Conservation (phyloP, 2,888 invertebrate species). For the Tetropium fuscum region DNA sequence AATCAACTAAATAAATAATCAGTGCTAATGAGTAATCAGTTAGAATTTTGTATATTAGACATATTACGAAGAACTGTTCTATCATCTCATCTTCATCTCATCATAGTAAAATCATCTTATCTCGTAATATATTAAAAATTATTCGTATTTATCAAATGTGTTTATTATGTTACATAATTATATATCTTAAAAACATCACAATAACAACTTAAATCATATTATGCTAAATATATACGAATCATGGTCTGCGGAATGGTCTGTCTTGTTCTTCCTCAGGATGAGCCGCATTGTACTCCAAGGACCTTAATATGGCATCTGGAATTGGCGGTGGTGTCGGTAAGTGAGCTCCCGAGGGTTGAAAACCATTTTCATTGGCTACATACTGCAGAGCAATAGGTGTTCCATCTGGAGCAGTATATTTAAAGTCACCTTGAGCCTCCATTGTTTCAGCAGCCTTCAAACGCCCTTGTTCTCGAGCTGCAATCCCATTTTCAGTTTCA, state of each 20-base stretch:
- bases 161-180: slow-evolving; percentile 15
- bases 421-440: slow-evolving; percentile 69
- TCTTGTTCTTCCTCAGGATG: slow-evolving; percentile 68
- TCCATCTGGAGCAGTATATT: slow-evolving; percentile 75
- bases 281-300: slow-evolving; percentile 75
- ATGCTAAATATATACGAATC: neutral
- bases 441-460: slow-evolving; percentile 66
- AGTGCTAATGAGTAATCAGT: no score
- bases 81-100: no score
- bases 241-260: slow-evolving; percentile 37
- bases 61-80: no score
- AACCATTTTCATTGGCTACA: slow-evolving; percentile 74
- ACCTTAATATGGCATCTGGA: slow-evolving; percentile 76
- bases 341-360: slow-evolving; percentile 68
- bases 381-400: slow-evolving; percentile 58
- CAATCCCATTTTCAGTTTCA: slow-evolving; percentile 69
- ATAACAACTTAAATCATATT: slow-evolving; percentile 5
- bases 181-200: slow-evolving; percentile 18
- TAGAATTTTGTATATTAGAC: no score
- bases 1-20: no score
- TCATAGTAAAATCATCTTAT: no score
- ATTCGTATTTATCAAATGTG: no score
- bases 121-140: no score
- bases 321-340: slow-evolving; percentile 75
- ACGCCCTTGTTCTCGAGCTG: slow-evolving; percentile 63